A percentile compares a stretch with the other conserved stretches of the same genome.
These are phyloP conservation scores for Butastur rufipennis DNA, from an alignment of 2,113 vertebrate species.

Conservation along the genomic window DNA sequence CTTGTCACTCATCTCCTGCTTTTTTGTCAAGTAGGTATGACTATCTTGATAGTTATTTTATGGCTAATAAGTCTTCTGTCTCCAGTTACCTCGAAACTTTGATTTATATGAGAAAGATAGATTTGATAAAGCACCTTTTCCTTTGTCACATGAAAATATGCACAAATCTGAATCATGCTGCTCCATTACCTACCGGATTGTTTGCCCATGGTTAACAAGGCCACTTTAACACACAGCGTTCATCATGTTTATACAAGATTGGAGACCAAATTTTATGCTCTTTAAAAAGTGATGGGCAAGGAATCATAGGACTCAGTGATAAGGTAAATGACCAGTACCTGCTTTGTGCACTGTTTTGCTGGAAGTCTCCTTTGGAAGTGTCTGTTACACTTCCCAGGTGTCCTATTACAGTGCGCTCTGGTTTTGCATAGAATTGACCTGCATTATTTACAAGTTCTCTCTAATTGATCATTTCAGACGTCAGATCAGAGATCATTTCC, in stretches of 20 bases:
- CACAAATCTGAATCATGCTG: background rate
- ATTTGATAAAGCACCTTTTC: background rate
- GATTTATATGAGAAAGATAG: background rate
- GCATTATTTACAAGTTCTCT: slow-evolving; percentile 1
- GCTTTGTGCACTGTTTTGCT: background rate
- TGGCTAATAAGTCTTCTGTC: background rate
- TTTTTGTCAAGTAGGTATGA: background rate
- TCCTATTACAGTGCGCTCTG: background rate
- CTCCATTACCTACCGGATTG: background rate
- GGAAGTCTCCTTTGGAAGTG: background rate
- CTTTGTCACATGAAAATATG: background rate
- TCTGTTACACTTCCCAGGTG: background rate
- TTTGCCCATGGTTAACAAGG: background rate
- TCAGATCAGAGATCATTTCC: background rate
- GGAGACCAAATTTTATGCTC: background rate
- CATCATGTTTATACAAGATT: background rate
- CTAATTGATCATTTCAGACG: background rate
- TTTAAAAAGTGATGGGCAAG: background rate
- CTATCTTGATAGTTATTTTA: background rate
- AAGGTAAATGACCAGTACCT: background rate
- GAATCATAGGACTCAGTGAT: background rate
- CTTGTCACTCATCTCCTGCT: background rate
- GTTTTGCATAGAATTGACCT: background rate
- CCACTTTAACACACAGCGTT: background rate
- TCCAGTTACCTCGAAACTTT: background rate